Base-by-base conservation (phyloP, 2,888 invertebrate genomes). In the Lamproptera curius region DNA sequence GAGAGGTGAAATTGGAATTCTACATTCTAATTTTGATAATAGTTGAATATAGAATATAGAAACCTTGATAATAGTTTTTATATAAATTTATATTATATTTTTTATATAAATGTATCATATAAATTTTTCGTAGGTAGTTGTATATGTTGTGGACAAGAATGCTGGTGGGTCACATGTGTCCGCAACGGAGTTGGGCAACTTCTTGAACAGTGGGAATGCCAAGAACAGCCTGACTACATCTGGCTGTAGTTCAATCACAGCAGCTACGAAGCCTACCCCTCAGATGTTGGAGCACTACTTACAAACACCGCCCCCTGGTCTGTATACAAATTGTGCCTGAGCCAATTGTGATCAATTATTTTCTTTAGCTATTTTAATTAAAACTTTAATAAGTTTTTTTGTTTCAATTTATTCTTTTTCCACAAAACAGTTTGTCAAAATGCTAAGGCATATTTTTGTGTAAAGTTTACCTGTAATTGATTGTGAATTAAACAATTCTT, bases 281-380 rank as follows among this genome's bases (percentile, higher is more conserved):
- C 92, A 93, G 51, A 93, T 94, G 67, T 68, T 97, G 11, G 94
- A 95, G 57, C 94, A 96, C 62, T 99, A 98, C 79, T 83, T 98
- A 50, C 95, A 95, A 61, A 94, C 92, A 60, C 94, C 98, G n/a
- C 98, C 98, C 1, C 90, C 92, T 55, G 94, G 91, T 90, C 3
- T 20, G 20, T 20, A n/a, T n/a, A n/a, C n/a, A n/a, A n/a, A n/a
- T n/a, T n/a, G n/a, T n/a, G n/a, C n/a, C n/a, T n/a, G n/a, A n/a
- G n/a, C 63, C 54, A 43, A 15, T 15, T 6, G 14, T 11, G 33
- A 26, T 37, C 17, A 14, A 2, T 39, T 10, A 33, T 16, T 49
- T 34, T 10, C 9, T 13, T 17, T 41, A 14, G 16, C 34, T 11
- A 26, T 23, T 23, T 23, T 23, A 23, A 23, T 6, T 8, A 23